Evolutionary conservation across 1,140 invertebrate species (phyloP).

Genomic region (Procambarus virginalis): DNA sequence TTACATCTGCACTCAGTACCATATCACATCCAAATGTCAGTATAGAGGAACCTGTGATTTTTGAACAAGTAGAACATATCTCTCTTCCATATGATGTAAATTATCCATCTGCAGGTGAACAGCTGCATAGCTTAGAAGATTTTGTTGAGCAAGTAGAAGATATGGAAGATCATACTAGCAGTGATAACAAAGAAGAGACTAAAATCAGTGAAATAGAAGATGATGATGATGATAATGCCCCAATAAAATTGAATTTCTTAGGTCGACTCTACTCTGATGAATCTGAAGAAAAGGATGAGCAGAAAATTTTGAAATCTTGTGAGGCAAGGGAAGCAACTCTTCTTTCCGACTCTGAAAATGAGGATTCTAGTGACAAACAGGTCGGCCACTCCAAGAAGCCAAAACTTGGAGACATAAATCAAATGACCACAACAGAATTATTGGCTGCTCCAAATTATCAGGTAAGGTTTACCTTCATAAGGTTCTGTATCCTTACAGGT

Average conservation of each 20-base stretch:
- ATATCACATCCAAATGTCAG: constrained; percentile 51
- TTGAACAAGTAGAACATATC: constrained; percentile 57
- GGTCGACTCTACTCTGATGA: constrained; percentile 48
- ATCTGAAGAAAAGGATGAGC: constrained; percentile 37
- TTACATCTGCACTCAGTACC: constrained; percentile 56
- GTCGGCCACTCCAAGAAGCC: not conserved
- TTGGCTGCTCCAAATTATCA: constrained; percentile 45
- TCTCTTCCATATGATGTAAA: constrained; percentile 61
- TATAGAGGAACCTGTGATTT: constrained; percentile 27
- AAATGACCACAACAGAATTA: constrained; percentile 49
- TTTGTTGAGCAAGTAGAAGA: constrained; percentile 6
- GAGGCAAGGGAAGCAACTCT: constrained; percentile 36
- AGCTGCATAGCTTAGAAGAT: constrained; percentile 39
- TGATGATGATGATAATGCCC: constrained; percentile 40
- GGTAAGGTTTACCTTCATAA: not conserved
- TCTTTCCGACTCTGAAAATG: constrained; percentile 32
- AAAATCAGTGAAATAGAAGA: constrained; percentile 46
- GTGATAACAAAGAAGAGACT: constrained; percentile 1
- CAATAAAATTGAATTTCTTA: constrained; percentile 55
- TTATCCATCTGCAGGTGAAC: constrained; percentile 29
- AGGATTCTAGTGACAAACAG: not conserved
- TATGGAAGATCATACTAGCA: not conserved
- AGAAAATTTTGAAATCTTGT: not conserved
- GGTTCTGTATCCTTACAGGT: not conserved
- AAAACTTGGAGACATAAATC: constrained; percentile 12